phyloP scores from a whole-genome alignment of 2,888 invertebrate species.

The Agrochola circellaris region DNA sequence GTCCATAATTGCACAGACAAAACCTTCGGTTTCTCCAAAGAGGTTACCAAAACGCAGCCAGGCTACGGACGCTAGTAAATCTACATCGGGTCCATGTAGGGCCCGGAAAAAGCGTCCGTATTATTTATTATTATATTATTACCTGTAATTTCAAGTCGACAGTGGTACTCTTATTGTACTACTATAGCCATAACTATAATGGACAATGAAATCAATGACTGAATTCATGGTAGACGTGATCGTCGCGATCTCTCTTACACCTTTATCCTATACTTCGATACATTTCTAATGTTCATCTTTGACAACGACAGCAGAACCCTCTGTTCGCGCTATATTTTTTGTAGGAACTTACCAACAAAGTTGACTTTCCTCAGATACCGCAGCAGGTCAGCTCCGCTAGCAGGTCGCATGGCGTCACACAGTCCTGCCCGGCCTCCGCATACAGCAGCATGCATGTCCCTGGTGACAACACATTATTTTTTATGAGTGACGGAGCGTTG shows the following conservation, averaged over 20 bases:
- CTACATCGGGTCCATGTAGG: too few relatives aligned
- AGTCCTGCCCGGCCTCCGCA: constrained; percentile 94
- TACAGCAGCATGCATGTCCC: constrained; percentile 96
- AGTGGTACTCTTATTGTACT: not conserved
- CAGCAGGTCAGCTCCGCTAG: constrained; percentile 96
- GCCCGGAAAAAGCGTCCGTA: too few relatives aligned
- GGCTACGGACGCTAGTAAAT: too few relatives aligned
- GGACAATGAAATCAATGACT: too few relatives aligned
- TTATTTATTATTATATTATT: too few relatives aligned
- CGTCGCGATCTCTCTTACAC: too few relatives aligned
- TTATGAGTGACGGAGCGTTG: too few relatives aligned
- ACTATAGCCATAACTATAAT: not conserved
- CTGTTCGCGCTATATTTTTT: not conserved
- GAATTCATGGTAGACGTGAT: not conserved
- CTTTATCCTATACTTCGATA: not conserved
- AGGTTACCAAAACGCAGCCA: too few relatives aligned
- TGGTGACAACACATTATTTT: constrained; percentile 73
- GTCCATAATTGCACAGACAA: too few relatives aligned
- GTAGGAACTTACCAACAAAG: constrained; percentile 93
- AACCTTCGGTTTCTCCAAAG: too few relatives aligned
- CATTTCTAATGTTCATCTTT: not conserved
- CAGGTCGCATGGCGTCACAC: constrained; percentile 97
- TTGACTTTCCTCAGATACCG: constrained; percentile 96
- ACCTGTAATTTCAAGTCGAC: too few relatives aligned
- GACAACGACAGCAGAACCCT: not conserved